phyloP scores from a whole-genome alignment of 23 tunicate species.

The Aplidium turbinatum region DNA sequence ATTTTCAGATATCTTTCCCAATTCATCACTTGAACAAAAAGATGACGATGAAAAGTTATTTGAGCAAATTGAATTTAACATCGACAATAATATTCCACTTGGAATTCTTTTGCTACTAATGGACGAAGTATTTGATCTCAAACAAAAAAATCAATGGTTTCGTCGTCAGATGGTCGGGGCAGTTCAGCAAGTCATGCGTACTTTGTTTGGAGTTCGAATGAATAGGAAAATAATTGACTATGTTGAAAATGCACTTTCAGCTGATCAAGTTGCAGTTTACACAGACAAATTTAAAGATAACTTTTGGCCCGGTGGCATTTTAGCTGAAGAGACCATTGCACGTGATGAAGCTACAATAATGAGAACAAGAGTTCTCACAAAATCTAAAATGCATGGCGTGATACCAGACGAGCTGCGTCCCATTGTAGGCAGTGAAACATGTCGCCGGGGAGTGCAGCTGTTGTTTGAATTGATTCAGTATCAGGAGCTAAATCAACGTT shows the following conservation, averaged over 20 bases:
- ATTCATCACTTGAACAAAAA: conserved; percentile 15
- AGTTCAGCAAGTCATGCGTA: conserved; percentile 70
- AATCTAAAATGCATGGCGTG: conserved; percentile 87
- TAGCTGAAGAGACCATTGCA: conserved; percentile 64
- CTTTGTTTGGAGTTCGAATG: conserved; percentile 88
- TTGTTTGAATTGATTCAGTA: conserved; percentile 80
- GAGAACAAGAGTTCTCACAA: conserved; percentile 82
- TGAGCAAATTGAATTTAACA: conserved; percentile 43
- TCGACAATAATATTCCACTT: conserved; percentile 80
- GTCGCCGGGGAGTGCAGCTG: conserved; percentile 71
- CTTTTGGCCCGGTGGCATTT: conserved; percentile 85
- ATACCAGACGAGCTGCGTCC: conserved; percentile 89
- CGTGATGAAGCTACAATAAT: conserved; percentile 43
- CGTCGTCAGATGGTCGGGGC: conserved; percentile 84
- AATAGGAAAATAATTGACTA: conserved; percentile 80
- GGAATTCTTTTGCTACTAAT: conserved; percentile 74
- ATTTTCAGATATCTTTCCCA: conserved; percentile 59
- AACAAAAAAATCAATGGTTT: conserved; percentile 86
- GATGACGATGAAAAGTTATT: conserved; percentile 16
- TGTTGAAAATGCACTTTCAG: conserved; percentile 79
- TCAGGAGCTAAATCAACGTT: conserved; percentile 54
- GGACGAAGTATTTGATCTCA: conserved; percentile 92
- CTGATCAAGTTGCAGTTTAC: conserved; percentile 74
- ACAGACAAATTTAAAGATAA: conserved; percentile 59
- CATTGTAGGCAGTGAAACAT: conserved; percentile 84